A percentile compares a stretch with the other conserved stretches of the same genome.
Conservation (phyloP, 2,888 invertebrate genomes). For the Adineta ricciae region DNA sequence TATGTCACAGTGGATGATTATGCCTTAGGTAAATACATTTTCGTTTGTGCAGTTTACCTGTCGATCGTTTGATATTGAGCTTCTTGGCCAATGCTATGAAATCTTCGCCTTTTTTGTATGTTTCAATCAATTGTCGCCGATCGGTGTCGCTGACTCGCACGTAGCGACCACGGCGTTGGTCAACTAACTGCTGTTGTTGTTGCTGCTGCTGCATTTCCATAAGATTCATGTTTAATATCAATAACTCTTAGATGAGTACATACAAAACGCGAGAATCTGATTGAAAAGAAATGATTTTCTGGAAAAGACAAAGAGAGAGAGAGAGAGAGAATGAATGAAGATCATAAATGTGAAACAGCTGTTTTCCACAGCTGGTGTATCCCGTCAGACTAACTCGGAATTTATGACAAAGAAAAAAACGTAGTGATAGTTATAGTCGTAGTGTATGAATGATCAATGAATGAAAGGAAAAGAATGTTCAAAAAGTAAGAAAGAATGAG, state of each 20-base stretch:
- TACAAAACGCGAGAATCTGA: neutral
- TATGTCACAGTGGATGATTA: neutral
- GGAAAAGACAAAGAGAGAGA: neutral
- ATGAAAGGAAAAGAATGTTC: neutral
- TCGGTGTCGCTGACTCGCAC: constrained; percentile 12
- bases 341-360: constrained; percentile 6
- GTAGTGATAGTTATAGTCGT: too few relatives aligned
- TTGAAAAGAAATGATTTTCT: neutral
- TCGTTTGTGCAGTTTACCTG: too few relatives aligned
- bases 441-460: neutral
- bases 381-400: neutral
- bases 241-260: neutral
- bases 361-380: constrained; percentile 5
- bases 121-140: neutral
- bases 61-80: constrained; percentile 11
- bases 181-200: neutral
- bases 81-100: constrained; percentile 12
- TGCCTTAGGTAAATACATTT: too few relatives aligned
- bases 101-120: constrained; percentile 19
- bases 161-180: constrained; percentile 13
- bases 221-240: neutral
- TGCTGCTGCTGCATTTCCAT: neutral
- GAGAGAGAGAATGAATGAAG: neutral
- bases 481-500: neutral
- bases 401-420: neutral